phyloP scores from a whole-genome alignment of 2,113 vertebrate species.

The Pseudopodoces humilis region DNA sequence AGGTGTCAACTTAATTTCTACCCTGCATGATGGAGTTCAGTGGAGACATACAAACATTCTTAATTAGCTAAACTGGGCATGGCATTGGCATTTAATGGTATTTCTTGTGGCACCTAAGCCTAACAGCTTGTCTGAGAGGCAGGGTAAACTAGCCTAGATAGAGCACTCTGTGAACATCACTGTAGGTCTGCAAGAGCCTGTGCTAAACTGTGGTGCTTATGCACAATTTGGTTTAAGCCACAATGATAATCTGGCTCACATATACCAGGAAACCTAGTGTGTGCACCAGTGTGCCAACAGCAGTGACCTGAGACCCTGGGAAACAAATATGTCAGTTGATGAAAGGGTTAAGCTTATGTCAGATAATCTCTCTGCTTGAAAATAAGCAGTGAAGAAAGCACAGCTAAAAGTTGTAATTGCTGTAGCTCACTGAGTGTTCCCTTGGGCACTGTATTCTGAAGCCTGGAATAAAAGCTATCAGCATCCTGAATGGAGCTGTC shows the following conservation, averaged over 20 bases:
- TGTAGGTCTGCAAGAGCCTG: background rate
- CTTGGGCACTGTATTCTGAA: slow-evolving; percentile 24
- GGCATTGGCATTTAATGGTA: background rate
- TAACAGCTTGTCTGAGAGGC: background rate
- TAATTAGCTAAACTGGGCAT: background rate
- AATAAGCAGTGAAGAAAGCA: background rate
- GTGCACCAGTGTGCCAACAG: background rate
- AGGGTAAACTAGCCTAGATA: background rate
- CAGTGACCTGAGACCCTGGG: background rate
- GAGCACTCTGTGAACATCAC: background rate
- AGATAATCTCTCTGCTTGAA: background rate
- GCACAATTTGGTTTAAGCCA: background rate
- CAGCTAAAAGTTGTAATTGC: slow-evolving; percentile 32
- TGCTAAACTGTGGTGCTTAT: background rate
- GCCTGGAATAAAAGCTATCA: slow-evolving; percentile 35
- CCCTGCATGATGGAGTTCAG: background rate
- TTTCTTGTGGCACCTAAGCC: background rate
- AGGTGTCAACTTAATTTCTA: background rate
- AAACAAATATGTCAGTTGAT: background rate
- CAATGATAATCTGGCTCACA: background rate
- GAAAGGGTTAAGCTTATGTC: background rate
- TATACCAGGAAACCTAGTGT: background rate
- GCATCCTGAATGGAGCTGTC: slow-evolving; percentile 55
- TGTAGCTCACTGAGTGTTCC: slow-evolving; percentile 8
- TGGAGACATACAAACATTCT: background rate